Evolutionary conservation across 2,113 vertebrate species (phyloP).

Genomic region (Gopherus evgoodei): DNA sequence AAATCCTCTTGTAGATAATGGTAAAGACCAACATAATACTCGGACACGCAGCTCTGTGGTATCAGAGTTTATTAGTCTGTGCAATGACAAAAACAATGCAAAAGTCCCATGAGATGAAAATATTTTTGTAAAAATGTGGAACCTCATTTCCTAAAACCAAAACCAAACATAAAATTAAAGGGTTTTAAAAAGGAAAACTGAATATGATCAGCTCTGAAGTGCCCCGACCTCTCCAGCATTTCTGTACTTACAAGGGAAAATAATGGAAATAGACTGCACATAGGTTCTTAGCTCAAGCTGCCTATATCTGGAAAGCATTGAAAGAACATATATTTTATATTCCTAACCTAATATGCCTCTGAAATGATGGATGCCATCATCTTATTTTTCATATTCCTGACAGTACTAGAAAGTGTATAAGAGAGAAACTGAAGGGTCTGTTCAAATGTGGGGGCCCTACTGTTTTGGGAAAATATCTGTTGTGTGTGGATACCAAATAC

Average conservation of each 20-base stretch:
- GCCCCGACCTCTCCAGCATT: neutral
- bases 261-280: neutral
- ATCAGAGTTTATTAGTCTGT: conserved; percentile 60
- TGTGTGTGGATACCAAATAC: neutral
- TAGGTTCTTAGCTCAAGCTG: neutral
- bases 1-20: neutral
- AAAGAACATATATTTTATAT: neutral
- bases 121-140: neutral
- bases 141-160: conserved; percentile 49
- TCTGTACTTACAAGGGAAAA: neutral
- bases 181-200: neutral
- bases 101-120: neutral
- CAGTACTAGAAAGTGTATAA: neutral
- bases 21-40: neutral
- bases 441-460: neutral
- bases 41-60: neutral
- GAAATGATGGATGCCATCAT: neutral
- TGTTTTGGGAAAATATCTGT: neutral
- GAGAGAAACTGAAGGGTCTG: neutral
- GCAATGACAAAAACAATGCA: conserved; percentile 3
- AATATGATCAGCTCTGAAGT: neutral
- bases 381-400: neutral
- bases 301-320: neutral
- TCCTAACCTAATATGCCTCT: neutral
- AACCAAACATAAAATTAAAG: conserved; percentile 53